Conservation (phyloP, 1,140 invertebrate species). For the Sminthurinus signatus region DNA sequence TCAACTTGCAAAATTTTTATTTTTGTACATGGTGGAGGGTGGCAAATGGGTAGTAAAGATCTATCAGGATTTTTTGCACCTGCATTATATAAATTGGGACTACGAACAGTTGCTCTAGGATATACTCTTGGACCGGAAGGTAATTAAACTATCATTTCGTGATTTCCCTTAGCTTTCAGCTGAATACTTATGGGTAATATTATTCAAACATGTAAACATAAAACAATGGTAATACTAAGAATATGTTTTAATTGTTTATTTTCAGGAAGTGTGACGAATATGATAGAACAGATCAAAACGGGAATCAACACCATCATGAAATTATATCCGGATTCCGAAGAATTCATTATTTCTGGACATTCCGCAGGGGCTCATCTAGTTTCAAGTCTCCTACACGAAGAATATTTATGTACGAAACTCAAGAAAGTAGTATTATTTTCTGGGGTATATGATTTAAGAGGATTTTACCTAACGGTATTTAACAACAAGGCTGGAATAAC, state of each 20-base stretch:
- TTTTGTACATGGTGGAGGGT: slow-evolving; percentile 76
- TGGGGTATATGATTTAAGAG: slow-evolving; percentile 51
- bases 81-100: background rate
- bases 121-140: slow-evolving; percentile 69
- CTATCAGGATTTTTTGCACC: slow-evolving; percentile 3
- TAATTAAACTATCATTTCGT: too few relatives aligned
- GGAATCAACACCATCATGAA: slow-evolving; percentile 16
- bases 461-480: slow-evolving; percentile 43
- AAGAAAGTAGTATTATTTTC: slow-evolving; percentile 47
- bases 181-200: too few relatives aligned
- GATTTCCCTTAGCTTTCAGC: too few relatives aligned
- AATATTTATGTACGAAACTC: slow-evolving; percentile 28
- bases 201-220: too few relatives aligned
- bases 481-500: slow-evolving; percentile 43
- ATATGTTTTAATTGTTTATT: too few relatives aligned
- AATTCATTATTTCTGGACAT: slow-evolving; percentile 47
- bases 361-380: slow-evolving; percentile 69
- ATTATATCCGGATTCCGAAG: slow-evolving; percentile 10
- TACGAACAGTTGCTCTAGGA: slow-evolving; percentile 53
- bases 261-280: background rate
- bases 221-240: too few relatives aligned
- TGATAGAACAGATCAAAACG: slow-evolving; percentile 13
- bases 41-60: slow-evolving; percentile 56
- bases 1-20: slow-evolving; percentile 66
- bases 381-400: slow-evolving; percentile 49